phyloP scores from a whole-genome alignment of 1,140 invertebrate species.

The Eulimnadia texana region DNA sequence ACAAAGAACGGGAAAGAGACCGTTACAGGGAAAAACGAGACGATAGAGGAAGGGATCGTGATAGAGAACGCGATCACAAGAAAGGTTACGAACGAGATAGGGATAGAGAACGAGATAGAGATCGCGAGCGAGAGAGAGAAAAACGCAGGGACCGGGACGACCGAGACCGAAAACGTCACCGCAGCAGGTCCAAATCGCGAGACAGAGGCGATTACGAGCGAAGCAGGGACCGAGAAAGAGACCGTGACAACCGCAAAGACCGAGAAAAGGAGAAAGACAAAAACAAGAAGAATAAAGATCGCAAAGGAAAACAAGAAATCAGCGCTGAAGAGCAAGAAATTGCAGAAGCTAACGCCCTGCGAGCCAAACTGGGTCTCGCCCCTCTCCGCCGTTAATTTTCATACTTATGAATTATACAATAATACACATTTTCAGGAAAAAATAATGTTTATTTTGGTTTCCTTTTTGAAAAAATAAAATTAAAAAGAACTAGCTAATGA shows the following conservation, averaged over 20 bases:
- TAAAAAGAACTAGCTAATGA: too few species aligned
- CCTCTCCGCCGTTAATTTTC: conserved; percentile 28
- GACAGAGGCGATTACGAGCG: not conserved
- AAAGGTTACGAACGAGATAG: conserved; percentile 18
- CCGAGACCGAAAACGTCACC: conserved; percentile 17
- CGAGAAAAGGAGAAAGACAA: conserved; percentile 17
- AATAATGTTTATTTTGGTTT: too few species aligned
- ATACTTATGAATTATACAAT: too few species aligned
- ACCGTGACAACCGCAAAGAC: conserved; percentile 15
- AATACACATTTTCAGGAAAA: too few species aligned
- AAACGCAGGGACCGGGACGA: conserved; percentile 30
- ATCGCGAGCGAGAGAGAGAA: conserved; percentile 19
- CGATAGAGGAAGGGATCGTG: conserved; percentile 15
- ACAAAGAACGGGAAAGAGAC: conserved; percentile 18
- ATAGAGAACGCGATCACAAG: conserved; percentile 17
- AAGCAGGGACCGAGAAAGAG: conserved; percentile 17
- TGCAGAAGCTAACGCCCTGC: conserved; percentile 36
- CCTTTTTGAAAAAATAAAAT: too few species aligned
- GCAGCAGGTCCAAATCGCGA: conserved; percentile 2
- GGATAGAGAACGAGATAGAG: conserved; percentile 19
- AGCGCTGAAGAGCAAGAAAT: conserved; percentile 28
- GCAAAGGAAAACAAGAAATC: conserved; percentile 13
- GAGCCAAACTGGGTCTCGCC: conserved; percentile 36
- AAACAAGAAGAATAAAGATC: conserved; percentile 16
- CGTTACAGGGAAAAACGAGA: conserved; percentile 21